Conservation (phyloP, 2,797 vertebrate species). For the Jordanella pulchra region DNA sequence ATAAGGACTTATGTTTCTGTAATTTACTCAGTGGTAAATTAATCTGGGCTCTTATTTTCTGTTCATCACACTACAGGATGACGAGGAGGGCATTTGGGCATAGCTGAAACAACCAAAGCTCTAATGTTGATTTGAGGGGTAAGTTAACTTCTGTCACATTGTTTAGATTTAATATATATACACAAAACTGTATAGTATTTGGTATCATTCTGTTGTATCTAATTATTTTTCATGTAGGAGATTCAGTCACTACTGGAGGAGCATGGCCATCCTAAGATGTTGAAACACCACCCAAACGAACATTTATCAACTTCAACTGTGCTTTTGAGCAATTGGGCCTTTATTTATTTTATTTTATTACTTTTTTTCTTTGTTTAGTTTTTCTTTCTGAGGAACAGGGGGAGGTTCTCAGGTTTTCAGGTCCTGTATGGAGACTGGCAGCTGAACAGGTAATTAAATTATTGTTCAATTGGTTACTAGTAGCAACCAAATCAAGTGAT, state of each 20-base stretch:
- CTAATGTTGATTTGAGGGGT: slow-evolving; percentile 94
- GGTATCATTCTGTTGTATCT: background rate
- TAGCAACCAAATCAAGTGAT: background rate
- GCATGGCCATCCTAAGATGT: slow-evolving; percentile 90
- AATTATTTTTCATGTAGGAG: slow-evolving; percentile 74
- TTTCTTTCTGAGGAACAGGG: slow-evolving; percentile 48
- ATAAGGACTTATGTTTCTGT: no score
- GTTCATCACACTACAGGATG: slow-evolving; percentile 88
- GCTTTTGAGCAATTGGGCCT: slow-evolving; percentile 58
- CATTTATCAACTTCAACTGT: slow-evolving; percentile 83
- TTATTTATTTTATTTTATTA: slow-evolving; percentile 19
- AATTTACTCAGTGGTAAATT: no score
- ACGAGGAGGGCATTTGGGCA: slow-evolving; percentile 99
- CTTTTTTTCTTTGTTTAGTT: slow-evolving; percentile 10
- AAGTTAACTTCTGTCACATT: slow-evolving; percentile 70
- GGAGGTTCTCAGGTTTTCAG: slow-evolving; percentile 63
- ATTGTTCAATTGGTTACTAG: background rate
- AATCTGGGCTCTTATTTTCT: slow-evolving; percentile 47
- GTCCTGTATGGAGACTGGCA: slow-evolving; percentile 68
- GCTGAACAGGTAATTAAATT: slow-evolving; percentile 69
- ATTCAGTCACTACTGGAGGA: slow-evolving; percentile 94
- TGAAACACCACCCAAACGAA: slow-evolving; percentile 92
- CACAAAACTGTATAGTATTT: background rate
- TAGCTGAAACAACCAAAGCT: slow-evolving; percentile 93
- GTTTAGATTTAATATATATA: background rate